Base-by-base conservation (phyloP, 2,113 vertebrate genomes). In the Baryphthengus martii region DNA sequence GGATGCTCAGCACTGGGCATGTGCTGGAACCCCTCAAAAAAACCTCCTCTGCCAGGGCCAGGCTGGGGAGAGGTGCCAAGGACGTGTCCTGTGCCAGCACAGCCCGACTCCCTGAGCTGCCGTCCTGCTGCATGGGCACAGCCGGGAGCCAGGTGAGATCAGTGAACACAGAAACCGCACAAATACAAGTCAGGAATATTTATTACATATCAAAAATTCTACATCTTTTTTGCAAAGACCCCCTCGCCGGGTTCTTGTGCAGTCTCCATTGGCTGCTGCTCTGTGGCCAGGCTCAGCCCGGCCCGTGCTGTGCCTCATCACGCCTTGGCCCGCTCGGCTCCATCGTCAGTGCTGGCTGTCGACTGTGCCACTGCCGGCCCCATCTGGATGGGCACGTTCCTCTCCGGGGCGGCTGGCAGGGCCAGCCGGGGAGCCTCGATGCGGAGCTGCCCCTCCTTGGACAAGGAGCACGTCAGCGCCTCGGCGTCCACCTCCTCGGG, bases 401-500 rank as follows among this genome's bases (percentile, higher is more conserved):
- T 95, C 63, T 93, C 67, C 0, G 53, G 25, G 10, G n/a, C 5
- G 0, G 63, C 77, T 0, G 90, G 83, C 63, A 85, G 92, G 3
- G 66, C 91, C 89, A 84, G 82, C 10, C 29, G 90, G 40, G 96
- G 96, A 3, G 96, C 96, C 21, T 96, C 89, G 14, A 97, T 97
- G 88, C 29, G 85, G 13, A 96, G 96, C 78, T 96, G 95, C 81
- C 96, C 96, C 0, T 97, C 96, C 61, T 88, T 86, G 80, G 95
- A 58, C 88, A 97, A 88, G 59, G 96, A 97, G 90, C 96, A 97
- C 6, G 42, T 95, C 95, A 97, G 95, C 1, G 95, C 94, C 3
- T 96, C 94, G 6, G 85, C 77, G 0, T 97, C 96, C 76, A 75
- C 88, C 8, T 89, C 91, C 73, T 93, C 85, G 2, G 63, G 86